These are phyloP conservation scores for Labeo calbasu DNA, from an alignment of 2,797 vertebrate species.

Conservation along the genomic window DNA sequence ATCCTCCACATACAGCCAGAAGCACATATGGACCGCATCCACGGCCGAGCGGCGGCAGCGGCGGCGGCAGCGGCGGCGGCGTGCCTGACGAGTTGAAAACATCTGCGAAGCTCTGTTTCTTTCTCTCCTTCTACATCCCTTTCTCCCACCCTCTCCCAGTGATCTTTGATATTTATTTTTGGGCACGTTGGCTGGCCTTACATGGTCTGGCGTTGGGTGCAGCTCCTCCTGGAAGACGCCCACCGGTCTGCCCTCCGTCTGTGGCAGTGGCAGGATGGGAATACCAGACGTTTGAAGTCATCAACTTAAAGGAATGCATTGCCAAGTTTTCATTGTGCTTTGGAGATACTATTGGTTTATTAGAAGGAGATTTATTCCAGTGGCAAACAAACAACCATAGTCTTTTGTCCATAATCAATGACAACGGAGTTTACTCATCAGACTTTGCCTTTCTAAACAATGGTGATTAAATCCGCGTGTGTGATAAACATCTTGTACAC, in stretches of 20 bases:
- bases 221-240: slow-evolving; percentile 46
- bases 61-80: background rate
- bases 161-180: slow-evolving; percentile 52
- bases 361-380: background rate
- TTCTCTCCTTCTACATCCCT: slow-evolving; percentile 23
- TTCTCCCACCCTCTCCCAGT: slow-evolving; percentile 38
- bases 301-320: slow-evolving; percentile 43
- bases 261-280: slow-evolving; percentile 40
- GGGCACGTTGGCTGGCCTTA: slow-evolving; percentile 46
- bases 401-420: background rate
- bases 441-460: background rate
- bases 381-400: background rate
- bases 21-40: slow-evolving; percentile 26
- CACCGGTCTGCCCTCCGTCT: slow-evolving; percentile 47
- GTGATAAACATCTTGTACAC: slow-evolving; percentile 18
- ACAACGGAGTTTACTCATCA: background rate
- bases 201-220: slow-evolving; percentile 50
- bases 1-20: background rate
- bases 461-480: background rate
- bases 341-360: background rate
- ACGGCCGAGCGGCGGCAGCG: background rate
- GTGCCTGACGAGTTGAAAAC: slow-evolving; percentile 1
- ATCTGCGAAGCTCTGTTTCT: slow-evolving; percentile 16
- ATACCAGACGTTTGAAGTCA: slow-evolving; percentile 58
- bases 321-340: background rate